Conservation (phyloP, 2,113 vertebrate genomes). For the Steatornis caripensis region DNA sequence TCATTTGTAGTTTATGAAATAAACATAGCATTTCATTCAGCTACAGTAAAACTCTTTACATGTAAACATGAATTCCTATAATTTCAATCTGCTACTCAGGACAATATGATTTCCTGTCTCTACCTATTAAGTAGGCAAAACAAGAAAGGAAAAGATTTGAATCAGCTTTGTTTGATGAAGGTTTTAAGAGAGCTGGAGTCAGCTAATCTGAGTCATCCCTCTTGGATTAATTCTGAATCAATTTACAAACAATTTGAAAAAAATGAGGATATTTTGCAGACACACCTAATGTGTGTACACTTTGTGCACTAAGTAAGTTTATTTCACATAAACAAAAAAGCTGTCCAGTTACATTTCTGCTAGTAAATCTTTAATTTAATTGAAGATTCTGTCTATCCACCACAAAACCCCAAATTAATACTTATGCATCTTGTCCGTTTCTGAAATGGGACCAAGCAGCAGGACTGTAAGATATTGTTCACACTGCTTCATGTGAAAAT, state of each 20-base stretch:
- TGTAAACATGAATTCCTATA: neutral
- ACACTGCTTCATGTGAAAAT: neutral
- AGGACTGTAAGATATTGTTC: neutral
- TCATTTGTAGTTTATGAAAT: constrained; percentile 3
- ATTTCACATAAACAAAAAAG: neutral
- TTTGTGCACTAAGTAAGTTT: neutral
- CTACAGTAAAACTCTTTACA: neutral
- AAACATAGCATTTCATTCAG: neutral
- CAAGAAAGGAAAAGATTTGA: neutral
- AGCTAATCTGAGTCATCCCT: neutral
- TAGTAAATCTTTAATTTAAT: neutral
- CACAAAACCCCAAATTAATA: neutral
- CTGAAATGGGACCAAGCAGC: neutral
- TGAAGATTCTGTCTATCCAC: neutral
- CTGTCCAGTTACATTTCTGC: neutral
- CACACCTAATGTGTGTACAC: fast-evolving
- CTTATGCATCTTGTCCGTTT: neutral
- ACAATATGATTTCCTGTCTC: neutral
- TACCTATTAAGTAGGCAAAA: neutral
- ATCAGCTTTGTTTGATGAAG: neutral
- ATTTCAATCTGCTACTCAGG: neutral
- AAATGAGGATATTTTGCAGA: neutral
- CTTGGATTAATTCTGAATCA: neutral
- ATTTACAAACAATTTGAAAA: neutral
- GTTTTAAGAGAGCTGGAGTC: neutral